Conservation (phyloP, 2,113 vertebrate genomes). For the Atlantisia rogersi region DNA sequence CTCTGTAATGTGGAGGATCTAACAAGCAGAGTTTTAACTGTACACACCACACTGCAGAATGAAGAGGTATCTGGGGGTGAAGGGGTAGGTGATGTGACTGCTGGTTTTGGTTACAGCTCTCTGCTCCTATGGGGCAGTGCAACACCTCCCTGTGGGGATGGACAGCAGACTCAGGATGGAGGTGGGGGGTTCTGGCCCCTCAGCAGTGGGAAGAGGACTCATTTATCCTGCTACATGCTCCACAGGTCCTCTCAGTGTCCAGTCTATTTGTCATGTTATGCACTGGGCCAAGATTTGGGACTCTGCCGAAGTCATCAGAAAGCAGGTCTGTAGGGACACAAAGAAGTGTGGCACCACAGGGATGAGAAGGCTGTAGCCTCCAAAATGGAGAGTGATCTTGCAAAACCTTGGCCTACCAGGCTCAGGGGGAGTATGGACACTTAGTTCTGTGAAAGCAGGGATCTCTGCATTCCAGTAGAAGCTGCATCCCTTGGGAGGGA, state of each 20-base stretch:
- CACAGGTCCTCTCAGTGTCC: background rate
- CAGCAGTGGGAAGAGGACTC: background rate
- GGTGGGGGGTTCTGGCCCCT: background rate
- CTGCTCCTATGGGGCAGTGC: background rate
- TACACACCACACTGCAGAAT: background rate
- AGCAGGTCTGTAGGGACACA: background rate
- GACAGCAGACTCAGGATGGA: background rate
- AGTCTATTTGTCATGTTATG: background rate
- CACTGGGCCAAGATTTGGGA: background rate
- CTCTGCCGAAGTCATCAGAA: background rate
- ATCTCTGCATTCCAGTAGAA: background rate
- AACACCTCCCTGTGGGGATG: background rate
- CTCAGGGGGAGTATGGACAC: background rate
- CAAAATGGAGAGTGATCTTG: background rate
- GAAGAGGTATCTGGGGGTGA: background rate
- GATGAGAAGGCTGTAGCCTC: background rate
- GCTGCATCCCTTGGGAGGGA: background rate
- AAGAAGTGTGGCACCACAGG: background rate
- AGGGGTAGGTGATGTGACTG: fast-evolving
- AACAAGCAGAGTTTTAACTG: background rate
- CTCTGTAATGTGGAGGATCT: background rate
- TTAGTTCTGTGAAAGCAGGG: background rate
- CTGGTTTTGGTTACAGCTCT: background rate
- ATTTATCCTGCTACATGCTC: background rate
- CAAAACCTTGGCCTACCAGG: background rate